A percentile compares a stretch with the other conserved stretches of the same genome.
Evolutionary conservation across 2,888 invertebrate genomes (phyloP).

Genomic region (Drosophila bunnanda): DNA sequence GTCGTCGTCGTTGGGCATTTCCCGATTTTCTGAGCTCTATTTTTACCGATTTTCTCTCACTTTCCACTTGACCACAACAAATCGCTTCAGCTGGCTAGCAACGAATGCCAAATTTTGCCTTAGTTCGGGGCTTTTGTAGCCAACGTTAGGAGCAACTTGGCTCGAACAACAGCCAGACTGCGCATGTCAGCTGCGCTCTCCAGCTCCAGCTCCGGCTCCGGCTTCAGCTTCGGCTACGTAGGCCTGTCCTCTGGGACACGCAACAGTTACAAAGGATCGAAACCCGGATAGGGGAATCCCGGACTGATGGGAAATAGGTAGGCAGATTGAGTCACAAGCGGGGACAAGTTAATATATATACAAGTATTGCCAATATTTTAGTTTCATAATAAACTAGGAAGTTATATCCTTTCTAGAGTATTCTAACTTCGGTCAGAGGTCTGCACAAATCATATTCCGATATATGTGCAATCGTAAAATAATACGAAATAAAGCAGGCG

Average conservation of each 20-base stretch:
- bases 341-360: background rate
- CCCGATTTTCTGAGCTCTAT: constrained; percentile 1
- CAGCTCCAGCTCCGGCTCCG: background rate
- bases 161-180: constrained; percentile 27
- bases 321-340: background rate
- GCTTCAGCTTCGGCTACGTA: background rate
- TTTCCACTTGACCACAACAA: constrained; percentile 37
- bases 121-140: constrained; percentile 58
- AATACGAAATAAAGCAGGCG: constrained; percentile 24
- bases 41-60: constrained; percentile 26
- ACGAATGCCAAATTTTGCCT: constrained; percentile 66
- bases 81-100: constrained; percentile 60
- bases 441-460: too few species aligned
- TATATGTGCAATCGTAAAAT: too few species aligned
- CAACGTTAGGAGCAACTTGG: constrained; percentile 4
- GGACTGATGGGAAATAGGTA: background rate
- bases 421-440: too few species aligned
- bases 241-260: background rate
- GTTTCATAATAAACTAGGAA: background rate
- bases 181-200: constrained; percentile 51
- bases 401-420: background rate
- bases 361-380: background rate
- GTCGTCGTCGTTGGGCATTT: constrained; percentile 8
- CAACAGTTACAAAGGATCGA: constrained; percentile 18
- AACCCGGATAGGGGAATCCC: constrained; percentile 10